Conservation (phyloP, 2,888 invertebrate genomes). For the Drosophila limbata region DNA sequence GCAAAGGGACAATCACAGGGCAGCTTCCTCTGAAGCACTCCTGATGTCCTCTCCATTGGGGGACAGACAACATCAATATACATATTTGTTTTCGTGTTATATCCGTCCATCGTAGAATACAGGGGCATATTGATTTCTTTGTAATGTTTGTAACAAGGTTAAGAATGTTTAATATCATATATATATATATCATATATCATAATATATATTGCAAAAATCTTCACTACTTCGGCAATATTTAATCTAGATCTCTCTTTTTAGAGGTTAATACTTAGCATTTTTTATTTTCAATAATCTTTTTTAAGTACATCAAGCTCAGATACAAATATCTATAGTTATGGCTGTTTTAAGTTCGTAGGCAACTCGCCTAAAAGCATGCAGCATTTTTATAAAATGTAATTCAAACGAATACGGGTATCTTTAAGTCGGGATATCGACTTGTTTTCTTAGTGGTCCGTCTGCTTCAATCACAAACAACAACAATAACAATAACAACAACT, state of each 20-base stretch:
- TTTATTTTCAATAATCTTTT: too few relatives aligned
- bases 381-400: too few relatives aligned
- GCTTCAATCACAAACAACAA: constrained; percentile 25
- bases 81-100: constrained; percentile 34
- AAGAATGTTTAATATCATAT: too few relatives aligned
- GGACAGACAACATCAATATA: constrained; percentile 43
- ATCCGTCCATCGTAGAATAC: background rate
- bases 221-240: too few relatives aligned
- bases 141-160: background rate
- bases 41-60: background rate
- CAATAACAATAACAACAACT: constrained; percentile 9
- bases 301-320: background rate
- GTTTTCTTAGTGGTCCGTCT: constrained; percentile 28
- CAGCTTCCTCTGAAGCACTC: constrained; percentile 2
- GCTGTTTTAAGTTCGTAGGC: too few relatives aligned
- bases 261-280: too few relatives aligned
- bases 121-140: background rate
- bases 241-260: too few relatives aligned
- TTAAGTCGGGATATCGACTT: background rate
- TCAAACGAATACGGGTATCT: background rate
- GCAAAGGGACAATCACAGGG: constrained; percentile 57
- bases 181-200: too few relatives aligned
- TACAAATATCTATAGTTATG: background rate
- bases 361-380: too few relatives aligned
- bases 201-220: too few relatives aligned